Base-by-base conservation (phyloP, 2,888 invertebrate species). In the Physocephala rufipes region DNA sequence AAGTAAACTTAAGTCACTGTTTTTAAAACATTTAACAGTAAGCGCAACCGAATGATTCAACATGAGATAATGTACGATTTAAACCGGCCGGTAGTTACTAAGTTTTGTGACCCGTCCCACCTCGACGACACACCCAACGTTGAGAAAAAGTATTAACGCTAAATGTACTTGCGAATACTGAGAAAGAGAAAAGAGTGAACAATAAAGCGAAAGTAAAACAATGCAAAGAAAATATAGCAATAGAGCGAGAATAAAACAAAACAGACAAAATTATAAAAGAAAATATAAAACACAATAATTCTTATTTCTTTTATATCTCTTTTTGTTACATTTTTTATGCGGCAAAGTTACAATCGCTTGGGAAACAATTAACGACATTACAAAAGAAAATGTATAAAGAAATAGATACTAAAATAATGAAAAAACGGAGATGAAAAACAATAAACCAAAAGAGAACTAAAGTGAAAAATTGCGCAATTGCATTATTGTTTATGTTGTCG, bases 71-170 rank as follows among this genome's bases (percentile, higher is more conserved):
- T 9, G 7, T n/a, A 28, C 28, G 65, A 49, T 36, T 51, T 30
- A 19, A 65, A 36, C 62, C 62, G 62, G 45, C 62, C 62, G 62
- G 62, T 30, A 62, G 36, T 62, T 62, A 45, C 62, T 21, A 12
- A 62, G 30, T 36, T 19, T 36, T 36, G 36, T 36, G 9, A 4
- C 4, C 24, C 13, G 62, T 45, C 45, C 62, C 62, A 62, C 62
- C 62, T 62, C 19, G 26, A 2, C 28, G n/a, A 19, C 4, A 26
- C 24, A 55, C 55, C 15, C 28, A 26, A 19, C n/a, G n/a, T n/a
- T n/a, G n/a, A n/a, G n/a, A 9, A 9, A 36, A 36, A 36, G 36
- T 36, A 36, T 36, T 36, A 9, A 36, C 4, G 36, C 36, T n/a
- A n/a, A 55, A 24, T 55, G 26, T 26, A 24, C 53, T 36, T 9